Evolutionary conservation across 2,113 vertebrate species (phyloP).

Genomic region (Apaloderma vittatum): DNA sequence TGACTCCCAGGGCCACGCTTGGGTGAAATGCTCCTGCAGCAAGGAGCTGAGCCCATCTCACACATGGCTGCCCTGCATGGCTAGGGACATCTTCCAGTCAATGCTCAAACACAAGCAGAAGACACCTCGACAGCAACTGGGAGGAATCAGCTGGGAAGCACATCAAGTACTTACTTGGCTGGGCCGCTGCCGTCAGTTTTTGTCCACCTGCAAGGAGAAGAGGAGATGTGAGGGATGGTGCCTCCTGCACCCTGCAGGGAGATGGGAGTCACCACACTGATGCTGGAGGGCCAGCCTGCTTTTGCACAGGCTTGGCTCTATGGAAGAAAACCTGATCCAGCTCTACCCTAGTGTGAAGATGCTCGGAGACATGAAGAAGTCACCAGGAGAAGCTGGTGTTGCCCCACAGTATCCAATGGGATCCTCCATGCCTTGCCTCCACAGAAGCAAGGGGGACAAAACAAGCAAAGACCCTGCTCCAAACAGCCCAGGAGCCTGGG

Average conservation of each 20-base stretch:
- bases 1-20: not conserved
- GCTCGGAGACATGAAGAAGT: not conserved
- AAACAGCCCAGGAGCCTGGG: not conserved
- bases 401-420: not conserved
- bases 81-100: not conserved
- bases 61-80: not conserved
- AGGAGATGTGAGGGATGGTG: not conserved
- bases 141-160: not conserved
- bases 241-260: not conserved
- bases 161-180: conserved; percentile 59
- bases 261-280: not conserved
- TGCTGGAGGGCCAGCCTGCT: not conserved
- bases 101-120: not conserved
- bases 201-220: conserved; percentile 61
- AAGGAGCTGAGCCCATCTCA: not conserved
- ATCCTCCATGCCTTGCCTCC: not conserved
- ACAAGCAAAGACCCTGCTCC: not conserved
- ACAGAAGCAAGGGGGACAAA: not conserved
- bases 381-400: not conserved
- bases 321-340: not conserved
- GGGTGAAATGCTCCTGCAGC: not conserved
- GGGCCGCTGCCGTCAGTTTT: conserved; percentile 53
- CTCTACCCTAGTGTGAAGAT: not conserved
- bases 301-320: not conserved
- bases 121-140: fast-evolving